Base-by-base conservation (phyloP, 2,888 invertebrate genomes). In the Hoplodrina ambigua region DNA sequence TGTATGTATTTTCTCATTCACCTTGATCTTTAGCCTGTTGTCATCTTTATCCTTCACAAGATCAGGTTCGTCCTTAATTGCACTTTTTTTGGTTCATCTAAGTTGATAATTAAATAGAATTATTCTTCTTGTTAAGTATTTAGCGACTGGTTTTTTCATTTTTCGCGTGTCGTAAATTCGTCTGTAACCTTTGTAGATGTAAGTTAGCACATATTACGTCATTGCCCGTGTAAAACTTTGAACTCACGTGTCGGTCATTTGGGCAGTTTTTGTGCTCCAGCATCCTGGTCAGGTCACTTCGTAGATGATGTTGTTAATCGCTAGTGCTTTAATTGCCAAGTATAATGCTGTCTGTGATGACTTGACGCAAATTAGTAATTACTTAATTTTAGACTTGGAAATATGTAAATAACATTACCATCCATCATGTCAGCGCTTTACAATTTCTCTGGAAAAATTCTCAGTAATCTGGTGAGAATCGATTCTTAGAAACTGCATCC, bases 401-500 rank as follows among this genome's bases (percentile, higher is more conserved):
- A 67, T 67, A 81, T 67, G 57, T 81, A 75, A 75, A 74, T 78
- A 75, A 78, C 49, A 70, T 65, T 69, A 57, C 33, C 56, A 69
- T 81, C 65, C n/a, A 75, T 76, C 79, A 76, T 78, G 78, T 80
- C 82, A 78, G 73, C 78, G 55, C 57, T 76, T 79, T 75, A 78
- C 72, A 63, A 25, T 81, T 82, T 73, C 44, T 76, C 71, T 72
- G 56, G 62, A 75, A 75, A 62, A 67, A 53, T 80, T 82, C 78
- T 81, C 60, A 57, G 78, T 82, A 69, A 83, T 85, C 80, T 82
- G 69, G 71, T 81, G 78, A 82, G 69, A 82, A 75, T 78, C 49
- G 74, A 61, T 90, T 91, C 89, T 88, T 53, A 80, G 89, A 89
- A 88, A 78, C 78, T 90, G 88, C 89, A 90, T 84, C 85, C 81